Evolutionary conservation across 2,113 vertebrate species (phyloP).

Genomic region (Eublepharis macularius): DNA sequence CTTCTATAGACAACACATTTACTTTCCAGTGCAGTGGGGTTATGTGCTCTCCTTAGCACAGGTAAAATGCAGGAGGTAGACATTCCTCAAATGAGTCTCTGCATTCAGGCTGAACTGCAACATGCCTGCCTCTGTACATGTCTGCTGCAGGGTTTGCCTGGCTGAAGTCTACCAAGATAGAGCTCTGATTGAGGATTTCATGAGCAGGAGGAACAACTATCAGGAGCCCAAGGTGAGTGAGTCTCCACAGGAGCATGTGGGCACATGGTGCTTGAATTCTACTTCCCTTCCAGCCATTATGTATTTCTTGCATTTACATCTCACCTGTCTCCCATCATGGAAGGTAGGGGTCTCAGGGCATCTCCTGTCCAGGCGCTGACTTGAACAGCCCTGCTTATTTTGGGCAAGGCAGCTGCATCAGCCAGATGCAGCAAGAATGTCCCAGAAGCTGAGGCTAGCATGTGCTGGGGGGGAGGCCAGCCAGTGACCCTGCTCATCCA

Average conservation of each 20-base stretch:
- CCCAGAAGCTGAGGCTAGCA: neutral
- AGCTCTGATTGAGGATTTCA: conserved; percentile 78
- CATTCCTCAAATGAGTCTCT: too few relatives aligned
- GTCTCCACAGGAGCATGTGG: too few relatives aligned
- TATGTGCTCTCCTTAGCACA: neutral
- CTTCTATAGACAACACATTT: too few relatives aligned
- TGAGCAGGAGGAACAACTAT: conserved; percentile 82
- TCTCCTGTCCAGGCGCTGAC: too few relatives aligned
- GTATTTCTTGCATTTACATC: neutral
- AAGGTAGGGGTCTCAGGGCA: neutral
- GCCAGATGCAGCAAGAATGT: neutral
- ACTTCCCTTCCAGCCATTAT: neutral
- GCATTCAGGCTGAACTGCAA: neutral
- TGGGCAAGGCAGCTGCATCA: too few relatives aligned
- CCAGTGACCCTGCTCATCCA: neutral
- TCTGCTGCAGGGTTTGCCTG: conserved; percentile 85
- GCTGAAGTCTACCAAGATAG: conserved; percentile 95
- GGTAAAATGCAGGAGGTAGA: neutral
- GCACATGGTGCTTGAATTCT: neutral
- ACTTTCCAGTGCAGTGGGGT: too few relatives aligned
- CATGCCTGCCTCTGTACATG: too few relatives aligned
- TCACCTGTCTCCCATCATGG: neutral
- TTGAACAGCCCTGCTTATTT: too few relatives aligned
- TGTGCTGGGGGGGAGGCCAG: neutral
- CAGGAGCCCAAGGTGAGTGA: conserved; percentile 80